These are phyloP conservation scores for Rotaria magnacalcarata DNA, from an alignment of 2,888 invertebrate species.

Conservation along the genomic window DNA sequence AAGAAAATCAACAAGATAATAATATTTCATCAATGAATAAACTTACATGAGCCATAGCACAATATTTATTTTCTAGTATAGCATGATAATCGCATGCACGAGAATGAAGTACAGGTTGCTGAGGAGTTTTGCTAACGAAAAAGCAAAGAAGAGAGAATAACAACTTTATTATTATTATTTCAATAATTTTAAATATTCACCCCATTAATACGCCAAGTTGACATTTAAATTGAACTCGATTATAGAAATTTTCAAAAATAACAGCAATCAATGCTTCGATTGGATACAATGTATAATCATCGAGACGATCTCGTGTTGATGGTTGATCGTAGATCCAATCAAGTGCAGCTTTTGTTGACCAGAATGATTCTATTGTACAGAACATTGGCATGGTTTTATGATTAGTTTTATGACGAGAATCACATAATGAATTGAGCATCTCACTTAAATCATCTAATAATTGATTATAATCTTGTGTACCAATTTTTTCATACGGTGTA, in stretches of 20 bases:
- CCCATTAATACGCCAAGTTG: not conserved
- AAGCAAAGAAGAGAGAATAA: no score
- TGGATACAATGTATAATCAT: constrained; percentile 14
- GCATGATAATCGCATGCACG: constrained; percentile 17
- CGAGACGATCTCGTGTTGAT: not conserved
- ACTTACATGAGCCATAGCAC: constrained; percentile 26
- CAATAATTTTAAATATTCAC: not conserved
- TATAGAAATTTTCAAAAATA: not conserved
- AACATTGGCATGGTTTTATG: not conserved
- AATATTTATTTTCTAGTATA: not conserved
- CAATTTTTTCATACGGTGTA: constrained; percentile 4
- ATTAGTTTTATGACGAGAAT: not conserved
- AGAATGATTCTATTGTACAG: constrained; percentile 5
- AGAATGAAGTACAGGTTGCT: not conserved
- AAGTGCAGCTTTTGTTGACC: not conserved
- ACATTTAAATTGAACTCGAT: not conserved
- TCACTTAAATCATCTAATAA: not conserved
- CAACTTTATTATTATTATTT: not conserved
- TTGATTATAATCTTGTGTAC: constrained; percentile 25
- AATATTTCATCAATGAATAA: not conserved
- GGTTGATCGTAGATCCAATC: constrained; percentile 4
- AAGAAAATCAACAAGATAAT: no score
- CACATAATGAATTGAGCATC: not conserved
- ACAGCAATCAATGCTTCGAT: not conserved
- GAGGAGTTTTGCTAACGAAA: not conserved